Evolutionary conservation across 2,113 vertebrate genomes (phyloP).

Genomic region (Arizona elegans): DNA sequence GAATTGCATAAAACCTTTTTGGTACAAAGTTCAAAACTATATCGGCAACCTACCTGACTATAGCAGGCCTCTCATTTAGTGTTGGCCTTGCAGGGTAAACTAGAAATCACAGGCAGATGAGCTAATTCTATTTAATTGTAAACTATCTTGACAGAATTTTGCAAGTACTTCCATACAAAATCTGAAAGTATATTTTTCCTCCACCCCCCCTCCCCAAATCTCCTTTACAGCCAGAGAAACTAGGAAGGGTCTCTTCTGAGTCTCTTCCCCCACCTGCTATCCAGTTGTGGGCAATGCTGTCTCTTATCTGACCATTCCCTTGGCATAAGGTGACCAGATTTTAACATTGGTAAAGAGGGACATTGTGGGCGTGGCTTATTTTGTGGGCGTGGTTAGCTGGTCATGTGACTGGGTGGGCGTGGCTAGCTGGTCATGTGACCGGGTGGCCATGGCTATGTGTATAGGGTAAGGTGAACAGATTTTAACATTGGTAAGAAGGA

Average conservation of each 20-base stretch:
- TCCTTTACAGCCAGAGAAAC: background rate
- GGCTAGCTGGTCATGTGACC: too few relatives aligned
- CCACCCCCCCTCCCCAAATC: background rate
- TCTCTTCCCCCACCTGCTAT: background rate
- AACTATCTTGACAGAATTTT: background rate
- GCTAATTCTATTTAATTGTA: background rate
- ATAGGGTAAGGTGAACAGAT: too few relatives aligned
- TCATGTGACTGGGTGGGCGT: too few relatives aligned
- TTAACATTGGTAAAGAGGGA: too few relatives aligned
- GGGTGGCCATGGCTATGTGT: too few relatives aligned
- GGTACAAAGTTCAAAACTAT: background rate
- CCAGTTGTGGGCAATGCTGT: background rate
- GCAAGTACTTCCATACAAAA: background rate
- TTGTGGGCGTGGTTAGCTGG: too few relatives aligned
- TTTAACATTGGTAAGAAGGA: too few relatives aligned
- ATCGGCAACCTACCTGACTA: background rate
- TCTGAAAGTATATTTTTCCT: background rate
- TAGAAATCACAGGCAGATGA: background rate
- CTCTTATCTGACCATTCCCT: background rate
- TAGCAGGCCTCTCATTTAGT: background rate
- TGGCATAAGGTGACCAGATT: too few relatives aligned
- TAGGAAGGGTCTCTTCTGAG: background rate
- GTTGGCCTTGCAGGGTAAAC: background rate
- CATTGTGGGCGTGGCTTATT: too few relatives aligned
- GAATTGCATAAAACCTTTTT: conserved; percentile 39